A percentile compares a stretch with the other conserved stretches of the same genome.
phyloP scores from a whole-genome alignment of 2,888 invertebrate genomes.

The Microctonus brassicae region DNA sequence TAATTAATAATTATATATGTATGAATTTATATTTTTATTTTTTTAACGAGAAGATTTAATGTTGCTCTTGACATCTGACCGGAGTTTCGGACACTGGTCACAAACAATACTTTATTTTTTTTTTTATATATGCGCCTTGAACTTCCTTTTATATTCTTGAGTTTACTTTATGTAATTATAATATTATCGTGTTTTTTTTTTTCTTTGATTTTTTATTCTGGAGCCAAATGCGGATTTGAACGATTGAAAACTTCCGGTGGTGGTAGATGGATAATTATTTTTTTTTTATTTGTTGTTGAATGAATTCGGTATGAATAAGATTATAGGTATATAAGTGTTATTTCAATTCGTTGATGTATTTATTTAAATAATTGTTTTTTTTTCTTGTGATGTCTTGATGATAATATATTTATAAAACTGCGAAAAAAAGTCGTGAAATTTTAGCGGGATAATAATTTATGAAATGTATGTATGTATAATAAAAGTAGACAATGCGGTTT shows the following conservation, averaged over 20 bases:
- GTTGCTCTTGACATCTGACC: conserved; percentile 2
- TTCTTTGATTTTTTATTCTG: neutral
- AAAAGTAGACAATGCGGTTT: neutral
- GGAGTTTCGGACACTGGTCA: conserved; percentile 9
- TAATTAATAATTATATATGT: too few relatives aligned
- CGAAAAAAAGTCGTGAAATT: neutral
- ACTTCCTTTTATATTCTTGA: neutral
- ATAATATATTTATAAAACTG: neutral
- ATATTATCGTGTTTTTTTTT: neutral
- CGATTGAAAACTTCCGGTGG: neutral
- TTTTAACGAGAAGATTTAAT: neutral
- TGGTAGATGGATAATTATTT: neutral
- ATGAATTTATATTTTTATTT: too few relatives aligned
- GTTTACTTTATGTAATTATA: neutral
- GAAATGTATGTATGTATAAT: neutral
- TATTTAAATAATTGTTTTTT: neutral
- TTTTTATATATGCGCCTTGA: neutral
- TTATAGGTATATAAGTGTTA: too few relatives aligned
- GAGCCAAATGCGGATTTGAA: neutral
- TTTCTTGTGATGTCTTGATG: neutral
- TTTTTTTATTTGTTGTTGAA: neutral
- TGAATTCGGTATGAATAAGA: too few relatives aligned
- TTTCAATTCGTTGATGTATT: neutral
- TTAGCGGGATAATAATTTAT: neutral
- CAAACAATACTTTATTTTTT: neutral